Conservation (phyloP, 1,140 invertebrate genomes). For the Zaprionus inermis region DNA sequence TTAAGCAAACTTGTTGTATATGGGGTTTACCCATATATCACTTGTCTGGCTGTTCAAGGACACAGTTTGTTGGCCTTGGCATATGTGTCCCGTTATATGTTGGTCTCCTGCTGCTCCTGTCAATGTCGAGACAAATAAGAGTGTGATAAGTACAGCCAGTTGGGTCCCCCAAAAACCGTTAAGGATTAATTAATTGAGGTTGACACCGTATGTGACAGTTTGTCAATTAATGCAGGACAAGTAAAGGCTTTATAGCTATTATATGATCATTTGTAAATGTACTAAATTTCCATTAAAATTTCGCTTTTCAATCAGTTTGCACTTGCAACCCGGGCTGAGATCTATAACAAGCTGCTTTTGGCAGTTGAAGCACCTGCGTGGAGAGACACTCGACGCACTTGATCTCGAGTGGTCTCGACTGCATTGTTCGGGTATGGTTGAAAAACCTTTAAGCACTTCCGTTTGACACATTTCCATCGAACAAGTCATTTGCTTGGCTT, state of each 20-base stretch:
- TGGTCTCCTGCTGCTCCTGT: constrained; percentile 5
- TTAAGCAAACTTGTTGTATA: constrained; percentile 55
- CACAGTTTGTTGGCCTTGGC: constrained; percentile 74
- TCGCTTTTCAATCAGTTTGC: background rate
- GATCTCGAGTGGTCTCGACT: background rate
- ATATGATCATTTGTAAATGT: too few species aligned
- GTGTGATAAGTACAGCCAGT: constrained; percentile 36
- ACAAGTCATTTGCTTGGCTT: constrained; percentile 56
- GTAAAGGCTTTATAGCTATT: background rate
- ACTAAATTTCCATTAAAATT: background rate
- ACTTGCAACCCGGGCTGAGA: background rate
- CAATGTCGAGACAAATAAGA: constrained; percentile 59
- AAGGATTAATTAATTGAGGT: constrained; percentile 6
- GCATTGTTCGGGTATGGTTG: constrained; percentile 20
- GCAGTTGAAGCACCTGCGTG: constrained; percentile 19
- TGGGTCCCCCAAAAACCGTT: constrained; percentile 23
- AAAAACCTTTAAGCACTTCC: constrained; percentile 57
- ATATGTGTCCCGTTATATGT: constrained; percentile 25
- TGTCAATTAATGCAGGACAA: background rate
- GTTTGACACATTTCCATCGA: constrained; percentile 67
- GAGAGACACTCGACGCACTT: constrained; percentile 19
- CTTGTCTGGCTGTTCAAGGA: constrained; percentile 62
- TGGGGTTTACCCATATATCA: constrained; percentile 54
- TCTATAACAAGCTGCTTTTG: constrained; percentile 42
- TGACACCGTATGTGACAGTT: background rate